A percentile compares a stretch with the other conserved stretches of the same genome.
phyloP scores from a whole-genome alignment of 2,113 vertebrate genomes.

The Cacatua alba region DNA sequence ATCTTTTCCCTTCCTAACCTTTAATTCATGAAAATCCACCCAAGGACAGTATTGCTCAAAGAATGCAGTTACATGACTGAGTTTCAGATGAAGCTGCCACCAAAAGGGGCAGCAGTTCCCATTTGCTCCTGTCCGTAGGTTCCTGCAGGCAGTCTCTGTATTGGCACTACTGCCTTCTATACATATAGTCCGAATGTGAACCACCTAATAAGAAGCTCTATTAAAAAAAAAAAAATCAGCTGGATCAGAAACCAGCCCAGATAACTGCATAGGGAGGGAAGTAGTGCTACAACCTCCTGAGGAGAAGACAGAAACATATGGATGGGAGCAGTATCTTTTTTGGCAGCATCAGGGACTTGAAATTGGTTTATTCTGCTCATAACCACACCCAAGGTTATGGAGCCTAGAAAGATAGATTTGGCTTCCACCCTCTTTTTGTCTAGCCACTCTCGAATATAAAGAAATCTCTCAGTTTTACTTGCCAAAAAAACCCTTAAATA shows the following conservation, averaged over 20 bases:
- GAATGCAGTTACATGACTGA: background rate
- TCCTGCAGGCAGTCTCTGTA: background rate
- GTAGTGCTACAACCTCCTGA: background rate
- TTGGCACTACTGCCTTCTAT: background rate
- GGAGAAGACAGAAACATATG: background rate
- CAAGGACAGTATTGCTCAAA: background rate
- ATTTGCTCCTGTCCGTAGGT: accelerated
- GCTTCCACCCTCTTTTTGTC: background rate
- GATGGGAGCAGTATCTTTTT: background rate
- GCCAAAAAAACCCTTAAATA: background rate
- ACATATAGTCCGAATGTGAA: background rate
- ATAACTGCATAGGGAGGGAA: background rate
- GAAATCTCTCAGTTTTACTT: background rate
- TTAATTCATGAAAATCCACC: background rate
- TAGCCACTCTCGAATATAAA: background rate
- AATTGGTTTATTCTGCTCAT: background rate
- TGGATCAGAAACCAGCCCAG: background rate
- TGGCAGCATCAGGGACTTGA: background rate
- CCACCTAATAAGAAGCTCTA: background rate
- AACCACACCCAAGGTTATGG: background rate
- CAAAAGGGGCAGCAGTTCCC: background rate
- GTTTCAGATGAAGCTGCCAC: background rate
- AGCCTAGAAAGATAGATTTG: background rate
- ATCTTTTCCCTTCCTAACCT: background rate
- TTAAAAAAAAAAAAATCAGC: background rate